Conservation (phyloP, 1,140 invertebrate genomes). For the Nephotettix cincticeps region DNA sequence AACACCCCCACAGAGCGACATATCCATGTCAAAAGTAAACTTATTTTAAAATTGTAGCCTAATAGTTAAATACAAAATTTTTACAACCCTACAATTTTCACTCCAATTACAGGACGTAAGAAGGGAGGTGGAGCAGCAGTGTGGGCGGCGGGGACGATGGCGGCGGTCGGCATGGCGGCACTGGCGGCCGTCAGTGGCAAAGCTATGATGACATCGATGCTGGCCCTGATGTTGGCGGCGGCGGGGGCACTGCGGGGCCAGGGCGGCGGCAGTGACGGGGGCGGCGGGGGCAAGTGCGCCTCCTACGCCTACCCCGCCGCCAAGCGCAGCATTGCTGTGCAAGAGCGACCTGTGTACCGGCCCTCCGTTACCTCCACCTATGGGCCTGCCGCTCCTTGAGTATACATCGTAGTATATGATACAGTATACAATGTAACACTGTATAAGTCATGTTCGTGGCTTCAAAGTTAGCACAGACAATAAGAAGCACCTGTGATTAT, state of each 20-base stretch:
- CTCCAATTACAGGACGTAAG: constrained; percentile 10
- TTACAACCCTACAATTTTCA: background rate
- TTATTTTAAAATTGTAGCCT: no score
- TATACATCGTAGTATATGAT: no score
- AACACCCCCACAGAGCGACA: no score
- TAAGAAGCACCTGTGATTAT: no score
- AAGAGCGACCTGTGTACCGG: background rate
- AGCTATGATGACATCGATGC: constrained; percentile 76
- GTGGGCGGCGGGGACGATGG: constrained; percentile 56
- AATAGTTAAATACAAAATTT: no score
- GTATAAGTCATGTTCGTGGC: no score
- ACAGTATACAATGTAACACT: no score
- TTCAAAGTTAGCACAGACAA: no score
- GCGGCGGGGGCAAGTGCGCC: constrained; percentile 36
- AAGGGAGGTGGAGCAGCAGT: constrained; percentile 17
- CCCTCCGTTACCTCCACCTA: constrained; percentile 1
- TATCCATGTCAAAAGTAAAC: no score
- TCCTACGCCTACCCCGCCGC: constrained; percentile 53
- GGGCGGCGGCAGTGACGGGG: constrained; percentile 54
- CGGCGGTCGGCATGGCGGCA: constrained; percentile 69
- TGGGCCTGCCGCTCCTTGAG: background rate
- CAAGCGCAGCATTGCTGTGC: constrained; percentile 16
- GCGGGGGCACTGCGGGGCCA: constrained; percentile 70
- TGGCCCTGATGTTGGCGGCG: constrained; percentile 73
- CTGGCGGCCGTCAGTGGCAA: constrained; percentile 75